Conservation (phyloP, 1,140 invertebrate species). For the Lerema accius region DNA sequence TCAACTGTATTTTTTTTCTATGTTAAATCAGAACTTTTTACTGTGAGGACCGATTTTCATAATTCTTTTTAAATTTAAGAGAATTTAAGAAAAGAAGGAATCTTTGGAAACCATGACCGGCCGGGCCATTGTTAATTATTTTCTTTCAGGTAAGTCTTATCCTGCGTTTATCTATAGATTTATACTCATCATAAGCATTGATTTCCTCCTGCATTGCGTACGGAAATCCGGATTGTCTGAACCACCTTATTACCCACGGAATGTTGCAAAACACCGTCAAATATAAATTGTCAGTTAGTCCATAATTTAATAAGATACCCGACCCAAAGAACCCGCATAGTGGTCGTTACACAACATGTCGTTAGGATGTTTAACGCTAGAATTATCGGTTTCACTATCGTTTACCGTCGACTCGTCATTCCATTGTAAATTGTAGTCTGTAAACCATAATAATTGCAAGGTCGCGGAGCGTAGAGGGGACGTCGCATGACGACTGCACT, state of each 20-base stretch:
- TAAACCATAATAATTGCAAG: constrained; percentile 78
- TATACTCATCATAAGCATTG: neutral
- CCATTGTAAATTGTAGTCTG: constrained; percentile 76
- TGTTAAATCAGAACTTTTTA: too few species aligned
- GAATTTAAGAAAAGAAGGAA: too few species aligned
- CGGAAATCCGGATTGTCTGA: constrained; percentile 46
- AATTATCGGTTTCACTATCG: constrained; percentile 72
- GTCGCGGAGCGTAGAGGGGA: constrained; percentile 63
- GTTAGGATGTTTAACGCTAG: constrained; percentile 49
- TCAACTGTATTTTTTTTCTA: too few species aligned
- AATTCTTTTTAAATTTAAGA: too few species aligned
- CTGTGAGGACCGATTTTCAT: too few species aligned
- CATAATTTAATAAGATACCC: constrained; percentile 15
- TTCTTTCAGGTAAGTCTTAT: too few species aligned
- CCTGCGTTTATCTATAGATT: too few species aligned
- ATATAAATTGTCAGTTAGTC: constrained; percentile 39
- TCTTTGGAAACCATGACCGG: too few species aligned
- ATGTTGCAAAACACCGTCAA: constrained; percentile 46
- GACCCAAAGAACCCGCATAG: constrained; percentile 47
- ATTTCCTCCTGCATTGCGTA: constrained; percentile 41
- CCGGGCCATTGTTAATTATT: too few species aligned
- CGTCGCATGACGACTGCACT: constrained; percentile 58
- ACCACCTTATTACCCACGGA: constrained; percentile 38
- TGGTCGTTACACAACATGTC: constrained; percentile 53
- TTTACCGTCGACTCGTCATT: constrained; percentile 66